Percentiles rank a stretch among this genome's conserved stretches.
Evolutionary conservation across 2,888 invertebrate genomes (phyloP).

Genomic region (Drosophila neonasuta): DNA sequence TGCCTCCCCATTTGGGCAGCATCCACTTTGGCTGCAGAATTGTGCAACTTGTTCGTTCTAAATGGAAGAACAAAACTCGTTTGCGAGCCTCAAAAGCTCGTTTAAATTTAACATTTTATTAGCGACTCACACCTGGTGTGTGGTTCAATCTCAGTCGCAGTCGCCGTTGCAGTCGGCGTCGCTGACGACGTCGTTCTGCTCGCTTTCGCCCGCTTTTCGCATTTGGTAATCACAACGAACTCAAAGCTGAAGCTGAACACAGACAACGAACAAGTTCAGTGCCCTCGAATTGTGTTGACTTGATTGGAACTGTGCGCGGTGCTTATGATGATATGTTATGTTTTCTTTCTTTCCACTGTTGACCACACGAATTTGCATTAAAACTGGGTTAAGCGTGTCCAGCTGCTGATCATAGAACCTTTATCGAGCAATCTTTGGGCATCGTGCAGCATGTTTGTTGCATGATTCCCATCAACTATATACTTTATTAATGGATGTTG

Average conservation of each 20-base stretch:
- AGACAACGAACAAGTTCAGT: conserved; percentile 70
- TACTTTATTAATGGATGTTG: conserved; percentile 21
- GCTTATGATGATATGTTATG: conserved; percentile 24
- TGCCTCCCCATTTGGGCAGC: conserved; percentile 5
- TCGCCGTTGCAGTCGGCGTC: conserved; percentile 10
- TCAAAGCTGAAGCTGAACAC: conserved; percentile 21
- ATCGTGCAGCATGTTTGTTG: conserved; percentile 5
- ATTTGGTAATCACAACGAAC: conserved; percentile 69
- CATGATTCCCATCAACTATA: conserved; percentile 16
- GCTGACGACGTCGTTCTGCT: conserved; percentile 34
- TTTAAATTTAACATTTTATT: conserved; percentile 71
- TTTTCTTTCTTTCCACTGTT: conserved; percentile 19
- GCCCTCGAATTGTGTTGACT: conserved; percentile 73
- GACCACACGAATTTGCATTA: conserved; percentile 50
- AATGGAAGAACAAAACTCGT: conserved; percentile 60
- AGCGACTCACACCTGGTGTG: conserved; percentile 60
- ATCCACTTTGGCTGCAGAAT: conserved; percentile 50
- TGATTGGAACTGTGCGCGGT: conserved; percentile 9
- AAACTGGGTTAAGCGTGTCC: conserved; percentile 72
- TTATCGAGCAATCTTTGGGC: not conserved
- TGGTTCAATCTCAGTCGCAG: conserved; percentile 4
- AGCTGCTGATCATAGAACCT: conserved; percentile 36
- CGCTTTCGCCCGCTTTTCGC: conserved; percentile 70
- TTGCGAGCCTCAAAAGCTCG: conserved; percentile 56
- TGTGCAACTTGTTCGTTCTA: conserved; percentile 70